These are phyloP conservation scores for Sciurus carolinensis DNA, from an alignment of 2,797 vertebrate genomes.

Conservation along the genomic window DNA sequence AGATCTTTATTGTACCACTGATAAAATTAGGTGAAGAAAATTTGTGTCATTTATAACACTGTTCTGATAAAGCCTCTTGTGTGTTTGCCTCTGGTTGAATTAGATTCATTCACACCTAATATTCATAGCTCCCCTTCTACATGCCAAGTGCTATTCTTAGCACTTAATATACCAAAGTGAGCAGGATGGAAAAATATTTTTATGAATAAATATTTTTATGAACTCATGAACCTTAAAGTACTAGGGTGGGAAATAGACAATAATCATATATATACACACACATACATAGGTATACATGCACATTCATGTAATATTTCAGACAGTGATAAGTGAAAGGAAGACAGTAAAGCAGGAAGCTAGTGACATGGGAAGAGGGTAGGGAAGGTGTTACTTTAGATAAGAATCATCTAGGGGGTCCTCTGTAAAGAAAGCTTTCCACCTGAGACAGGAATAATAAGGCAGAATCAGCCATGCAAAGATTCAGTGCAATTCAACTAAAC, in stretches of 20 bases:
- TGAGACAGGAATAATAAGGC: not conserved
- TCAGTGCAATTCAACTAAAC: not conserved
- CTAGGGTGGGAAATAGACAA: not conserved
- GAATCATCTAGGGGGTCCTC: not conserved
- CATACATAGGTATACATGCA: rapidly evolving
- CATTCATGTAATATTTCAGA: not conserved
- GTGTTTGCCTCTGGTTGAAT: not conserved
- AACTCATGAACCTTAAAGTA: not conserved
- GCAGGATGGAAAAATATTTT: not conserved
- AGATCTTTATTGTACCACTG: not conserved
- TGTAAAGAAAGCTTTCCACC: not conserved
- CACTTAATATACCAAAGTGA: not conserved
- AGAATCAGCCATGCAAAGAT: not conserved
- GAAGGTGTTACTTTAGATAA: not conserved
- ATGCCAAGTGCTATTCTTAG: not conserved
- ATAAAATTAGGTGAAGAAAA: not conserved
- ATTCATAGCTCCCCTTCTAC: not conserved
- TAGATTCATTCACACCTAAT: not conserved
- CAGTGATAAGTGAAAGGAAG: not conserved
- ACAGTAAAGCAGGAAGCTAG: not conserved
- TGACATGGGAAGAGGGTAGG: not conserved
- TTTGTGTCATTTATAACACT: not conserved
- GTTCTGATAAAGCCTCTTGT: not conserved
- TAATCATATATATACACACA: not conserved
- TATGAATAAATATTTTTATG: not conserved